Conservation (phyloP, 2,888 invertebrate genomes). For the Conistra vaccinii region DNA sequence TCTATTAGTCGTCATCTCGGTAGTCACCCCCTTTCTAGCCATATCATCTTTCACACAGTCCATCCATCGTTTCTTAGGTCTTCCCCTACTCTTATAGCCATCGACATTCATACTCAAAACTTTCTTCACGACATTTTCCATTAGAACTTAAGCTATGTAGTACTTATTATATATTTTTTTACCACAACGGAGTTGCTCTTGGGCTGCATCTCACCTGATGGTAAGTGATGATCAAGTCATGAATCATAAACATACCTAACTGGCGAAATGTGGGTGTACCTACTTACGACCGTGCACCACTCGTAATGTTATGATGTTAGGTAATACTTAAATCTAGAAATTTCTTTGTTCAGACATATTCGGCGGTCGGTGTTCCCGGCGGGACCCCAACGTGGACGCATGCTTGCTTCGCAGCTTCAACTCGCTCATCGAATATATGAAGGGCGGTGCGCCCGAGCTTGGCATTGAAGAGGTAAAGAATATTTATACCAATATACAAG, state of each 20-base stretch:
- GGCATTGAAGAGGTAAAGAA: conserved; percentile 91
- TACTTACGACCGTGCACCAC: not conserved
- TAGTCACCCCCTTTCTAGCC: too few species aligned
- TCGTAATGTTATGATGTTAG: not conserved
- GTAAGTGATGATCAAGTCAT: too few species aligned
- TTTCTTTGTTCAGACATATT: conserved; percentile 91
- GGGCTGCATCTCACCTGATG: too few species aligned
- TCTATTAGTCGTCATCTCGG: too few species aligned
- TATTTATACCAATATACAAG: not conserved
- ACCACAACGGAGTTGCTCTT: too few species aligned
- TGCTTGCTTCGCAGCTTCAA: conserved; percentile 95
- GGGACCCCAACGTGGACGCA: conserved; percentile 93
- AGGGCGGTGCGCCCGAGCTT: conserved; percentile 94
- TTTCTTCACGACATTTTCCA: too few species aligned
- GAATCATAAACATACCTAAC: not conserved
- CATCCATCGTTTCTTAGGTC: too few species aligned
- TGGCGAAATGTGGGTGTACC: not conserved
- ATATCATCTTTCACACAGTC: too few species aligned
- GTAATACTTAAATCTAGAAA: not conserved
- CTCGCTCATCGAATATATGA: conserved; percentile 93
- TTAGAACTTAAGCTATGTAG: too few species aligned
- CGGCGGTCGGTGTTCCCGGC: conserved; percentile 93
- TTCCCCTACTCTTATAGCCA: too few species aligned
- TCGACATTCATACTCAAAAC: too few species aligned
- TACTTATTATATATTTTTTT: too few species aligned